Evolutionary conservation across 2,888 invertebrate genomes (phyloP), one percentile per base, ranked within the genome.

Genomic region (Nymphalis urticae): DNA sequence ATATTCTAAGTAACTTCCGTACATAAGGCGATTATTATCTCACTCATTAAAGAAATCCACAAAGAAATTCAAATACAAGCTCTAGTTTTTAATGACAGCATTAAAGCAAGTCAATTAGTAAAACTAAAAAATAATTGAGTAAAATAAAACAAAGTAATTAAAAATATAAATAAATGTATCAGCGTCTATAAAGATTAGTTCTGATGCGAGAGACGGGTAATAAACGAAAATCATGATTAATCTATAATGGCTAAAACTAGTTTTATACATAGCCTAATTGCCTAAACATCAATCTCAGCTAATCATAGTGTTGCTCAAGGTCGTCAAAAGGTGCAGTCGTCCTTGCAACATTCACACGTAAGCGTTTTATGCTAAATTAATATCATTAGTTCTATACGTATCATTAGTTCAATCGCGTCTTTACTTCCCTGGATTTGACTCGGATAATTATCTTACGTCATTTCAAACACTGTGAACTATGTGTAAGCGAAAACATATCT

Each of bases 201-300:
- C 32, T n/a, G 61, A 54, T 54, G 56, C 56, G 47, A 59, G 50
- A 58, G 62, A 56, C 67, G 67, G 66, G 66, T 6, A 58, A 62
- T 67, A 58, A 62, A 62, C 62, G 36, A 67, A 67, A 62, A 50
- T 62, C 67, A 56, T 67, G 67, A 56, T 62, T 60, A 64, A 56
- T 54, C 54, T 67, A 58, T 54, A 60, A 63, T 64, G 24, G 60
- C 54, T 64, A 62, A 67, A 69, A 73, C 69, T 48, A 66, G 70
- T 71, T 74, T 69, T 58, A 62, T 71, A 58, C 48, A 68, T 64
- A 53, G 66, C 32, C 54, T 71, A 69, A 72, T 70, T 64, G 70
- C 48, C 62, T 66, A 69, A 62, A 69, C 72, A 74, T 74, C 73
- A 71, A 74, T 74, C 74, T 70, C 62, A 62, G 68, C 71, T 73